Percentiles rank a stretch among this genome's conserved stretches.
Conservation (phyloP, 2,797 vertebrate species). For the Petrocephalus sullivani region DNA sequence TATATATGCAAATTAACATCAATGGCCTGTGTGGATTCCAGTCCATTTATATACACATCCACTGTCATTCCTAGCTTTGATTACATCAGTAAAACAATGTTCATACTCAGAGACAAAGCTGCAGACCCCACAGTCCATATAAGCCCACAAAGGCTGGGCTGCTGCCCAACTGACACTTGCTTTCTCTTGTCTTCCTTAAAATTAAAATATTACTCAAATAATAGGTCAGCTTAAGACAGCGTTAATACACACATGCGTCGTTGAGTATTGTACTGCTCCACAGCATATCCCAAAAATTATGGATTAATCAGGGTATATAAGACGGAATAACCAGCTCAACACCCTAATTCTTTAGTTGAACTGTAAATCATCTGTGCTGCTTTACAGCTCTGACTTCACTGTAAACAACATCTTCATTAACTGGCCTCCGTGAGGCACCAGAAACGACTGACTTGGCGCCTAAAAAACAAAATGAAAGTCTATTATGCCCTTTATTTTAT, state of each 20-base stretch:
- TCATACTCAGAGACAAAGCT: too few relatives aligned
- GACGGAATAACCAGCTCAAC: background rate
- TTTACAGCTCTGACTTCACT: background rate
- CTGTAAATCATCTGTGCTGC: background rate
- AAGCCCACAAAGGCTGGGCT: too few relatives aligned
- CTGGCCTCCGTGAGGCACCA: too few relatives aligned
- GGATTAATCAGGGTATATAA: background rate
- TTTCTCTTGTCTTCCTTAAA: too few relatives aligned
- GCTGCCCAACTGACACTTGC: too few relatives aligned
- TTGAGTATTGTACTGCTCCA: background rate
- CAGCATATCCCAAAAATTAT: background rate
- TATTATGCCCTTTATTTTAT: too few relatives aligned
- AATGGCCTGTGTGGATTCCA: background rate
- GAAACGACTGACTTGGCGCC: too few relatives aligned
- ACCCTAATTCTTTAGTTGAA: background rate
- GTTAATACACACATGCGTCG: background rate
- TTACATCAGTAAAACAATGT: too few relatives aligned
- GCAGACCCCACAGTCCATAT: too few relatives aligned
- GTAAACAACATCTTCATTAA: too few relatives aligned
- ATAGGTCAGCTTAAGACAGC: background rate
- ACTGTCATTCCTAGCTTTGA: background rate
- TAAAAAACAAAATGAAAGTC: too few relatives aligned
- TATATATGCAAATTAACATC: background rate
- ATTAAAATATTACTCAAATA: background rate
- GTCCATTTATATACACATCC: background rate